A percentile compares a stretch with the other conserved stretches of the same genome.
These are phyloP conservation scores for Phania funesta DNA, from an alignment of 2,888 invertebrate species.

Conservation along the genomic window DNA sequence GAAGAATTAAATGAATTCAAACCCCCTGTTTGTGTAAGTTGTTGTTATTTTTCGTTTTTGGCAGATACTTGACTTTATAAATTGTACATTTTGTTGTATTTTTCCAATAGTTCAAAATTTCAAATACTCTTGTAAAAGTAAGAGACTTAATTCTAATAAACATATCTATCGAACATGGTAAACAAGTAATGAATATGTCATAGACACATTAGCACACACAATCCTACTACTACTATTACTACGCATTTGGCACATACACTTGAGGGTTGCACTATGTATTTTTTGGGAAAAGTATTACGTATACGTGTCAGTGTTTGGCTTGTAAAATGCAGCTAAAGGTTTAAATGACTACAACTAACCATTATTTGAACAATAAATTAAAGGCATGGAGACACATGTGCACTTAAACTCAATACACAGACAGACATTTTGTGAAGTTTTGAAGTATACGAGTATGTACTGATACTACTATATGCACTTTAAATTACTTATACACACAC, in stretches of 20 bases:
- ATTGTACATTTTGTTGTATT: constrained; percentile 4
- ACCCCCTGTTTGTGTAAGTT: not conserved
- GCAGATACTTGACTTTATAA: constrained; percentile 17
- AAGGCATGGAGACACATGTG: constrained; percentile 43
- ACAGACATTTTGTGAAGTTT: not conserved
- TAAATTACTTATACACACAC: constrained; percentile 4
- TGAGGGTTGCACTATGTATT: not conserved
- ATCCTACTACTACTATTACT: not conserved
- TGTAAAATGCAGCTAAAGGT: constrained; percentile 50
- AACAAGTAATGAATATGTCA: constrained; percentile 49
- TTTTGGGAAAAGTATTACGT: constrained; percentile 5
- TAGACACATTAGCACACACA: constrained; percentile 19
- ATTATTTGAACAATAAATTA: constrained; percentile 61
- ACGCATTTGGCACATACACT: not conserved
- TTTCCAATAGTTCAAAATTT: constrained; percentile 10
- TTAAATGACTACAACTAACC: constrained; percentile 43
- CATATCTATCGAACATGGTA: constrained; percentile 11
- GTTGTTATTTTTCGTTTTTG: not conserved
- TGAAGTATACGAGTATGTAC: not conserved
- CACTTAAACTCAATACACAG: constrained; percentile 37
- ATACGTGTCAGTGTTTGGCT: not conserved
- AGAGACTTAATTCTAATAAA: constrained; percentile 33
- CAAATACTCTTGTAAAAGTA: not conserved
- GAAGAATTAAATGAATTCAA: not conserved
- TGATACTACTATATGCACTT: too few species aligned